Base-by-base conservation (phyloP, 2,888 invertebrate genomes). In the Leucophenga maculata region DNA sequence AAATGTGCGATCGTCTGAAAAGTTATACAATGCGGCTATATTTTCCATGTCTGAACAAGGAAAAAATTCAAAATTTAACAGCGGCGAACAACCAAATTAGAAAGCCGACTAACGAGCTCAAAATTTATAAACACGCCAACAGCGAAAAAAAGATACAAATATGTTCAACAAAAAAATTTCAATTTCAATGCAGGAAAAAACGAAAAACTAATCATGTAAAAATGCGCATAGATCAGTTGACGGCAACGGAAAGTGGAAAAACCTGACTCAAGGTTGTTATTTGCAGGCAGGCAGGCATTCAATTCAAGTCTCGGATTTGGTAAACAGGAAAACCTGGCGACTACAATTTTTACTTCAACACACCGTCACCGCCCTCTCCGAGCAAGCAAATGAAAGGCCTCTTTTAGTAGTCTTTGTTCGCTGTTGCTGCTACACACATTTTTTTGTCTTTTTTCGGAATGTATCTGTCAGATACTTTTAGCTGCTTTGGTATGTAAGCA, bases 251-350 rank as follows among this genome's bases (percentile, higher is more conserved):
- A 83, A 83, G 83, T 83, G 83, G 83, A 83, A 83, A 83, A 83
- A 83, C 85, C 82, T 85, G 83, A 83, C 83, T 83, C 83, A 83
- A 83, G 83, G 85, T 82, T 83, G 84, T 82, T 82, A 26, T 57
- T 6, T 8, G 39, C 39, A 39, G 8, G 8, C 39, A 39, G 8
- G 11, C 39, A 39, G 39, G 46, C 39, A 16, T 18, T 22, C 20
- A 20, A 13, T 18, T 1, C 32, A 32, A 59, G n/a, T 50, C 16
- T n/a, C n/a, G n/a, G n/a, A 26, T 50, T 48, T 50, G 14, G 71
- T 57, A 60, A 57, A 54, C 52, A 52, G 52, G 65, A 46, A 65
- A 67, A 22, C 68, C 68, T 65, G 70, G 66, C 26, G 70, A 65
- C 26, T 18, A 70, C 54, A 68, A 73, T 69, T 68, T 62, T 57